These are phyloP conservation scores for Thymallus thymallus DNA, from an alignment of 2,113 vertebrate genomes.

Conservation along the genomic window DNA sequence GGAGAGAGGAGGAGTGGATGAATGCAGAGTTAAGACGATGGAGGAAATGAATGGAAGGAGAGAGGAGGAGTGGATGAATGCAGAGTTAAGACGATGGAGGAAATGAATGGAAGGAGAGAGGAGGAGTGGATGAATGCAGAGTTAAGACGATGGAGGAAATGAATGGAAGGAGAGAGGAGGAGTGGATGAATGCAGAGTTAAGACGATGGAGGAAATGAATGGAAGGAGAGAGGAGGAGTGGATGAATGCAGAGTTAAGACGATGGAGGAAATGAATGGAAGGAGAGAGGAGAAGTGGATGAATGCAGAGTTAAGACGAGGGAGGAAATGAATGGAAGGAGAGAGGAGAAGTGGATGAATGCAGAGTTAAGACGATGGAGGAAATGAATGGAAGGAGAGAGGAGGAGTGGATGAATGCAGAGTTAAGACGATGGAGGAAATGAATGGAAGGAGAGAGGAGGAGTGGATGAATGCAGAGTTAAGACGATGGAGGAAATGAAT, in stretches of 20 bases:
- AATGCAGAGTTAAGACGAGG: not conserved
- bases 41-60: not conserved
- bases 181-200: not conserved
- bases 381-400: not conserved
- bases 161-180: not conserved
- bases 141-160: not conserved
- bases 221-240: not conserved
- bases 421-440: not conserved
- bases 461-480: not conserved
- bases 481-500: not conserved
- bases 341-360: not conserved
- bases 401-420: not conserved
- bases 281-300: not conserved
- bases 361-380: not conserved
- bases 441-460: not conserved
- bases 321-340: not conserved
- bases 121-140: not conserved
- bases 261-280: not conserved
- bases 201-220: not conserved
- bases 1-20: not conserved
- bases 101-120: not conserved
- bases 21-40: not conserved
- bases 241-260: not conserved
- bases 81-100: not conserved
- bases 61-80: not conserved